A percentile compares a stretch with the other conserved stretches of the same genome.
These are phyloP conservation scores for Chaetodon trifasciatus DNA, from an alignment of 2,797 vertebrate genomes.

Conservation along the genomic window DNA sequence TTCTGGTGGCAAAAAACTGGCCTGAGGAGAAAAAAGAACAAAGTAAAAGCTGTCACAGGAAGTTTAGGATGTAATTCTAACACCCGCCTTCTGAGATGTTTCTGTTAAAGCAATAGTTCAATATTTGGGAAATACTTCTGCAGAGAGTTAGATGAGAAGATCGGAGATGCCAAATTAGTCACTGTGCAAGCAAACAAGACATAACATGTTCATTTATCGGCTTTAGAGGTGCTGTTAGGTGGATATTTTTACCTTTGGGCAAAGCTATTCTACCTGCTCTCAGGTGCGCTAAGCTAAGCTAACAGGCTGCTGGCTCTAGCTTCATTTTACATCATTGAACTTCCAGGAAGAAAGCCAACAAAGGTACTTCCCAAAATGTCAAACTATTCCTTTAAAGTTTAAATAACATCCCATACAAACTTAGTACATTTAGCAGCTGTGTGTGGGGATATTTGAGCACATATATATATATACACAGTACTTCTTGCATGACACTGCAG, in stretches of 20 bases:
- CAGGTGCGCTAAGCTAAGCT: too few species aligned
- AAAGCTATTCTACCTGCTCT: too few species aligned
- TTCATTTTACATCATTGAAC: too few species aligned
- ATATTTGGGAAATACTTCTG: too few species aligned
- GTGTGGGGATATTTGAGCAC: too few species aligned
- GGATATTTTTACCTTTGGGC: not conserved
- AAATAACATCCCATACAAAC: not conserved
- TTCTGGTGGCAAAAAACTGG: constrained; percentile 67
- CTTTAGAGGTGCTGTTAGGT: too few species aligned
- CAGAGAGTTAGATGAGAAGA: not conserved
- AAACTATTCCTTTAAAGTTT: not conserved
- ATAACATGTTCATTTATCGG: too few species aligned
- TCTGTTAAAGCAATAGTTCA: not conserved
- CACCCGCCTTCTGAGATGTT: not conserved
- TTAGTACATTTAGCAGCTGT: not conserved
- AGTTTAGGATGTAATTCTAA: not conserved
- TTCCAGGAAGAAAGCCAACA: not conserved
- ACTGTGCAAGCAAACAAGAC: too few species aligned
- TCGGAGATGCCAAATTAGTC: too few species aligned
- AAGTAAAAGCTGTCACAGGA: not conserved
- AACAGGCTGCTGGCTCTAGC: too few species aligned
- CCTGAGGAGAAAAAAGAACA: constrained; percentile 56
- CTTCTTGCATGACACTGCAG: not conserved
- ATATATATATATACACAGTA: not conserved
- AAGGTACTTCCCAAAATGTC: too few species aligned